Percentiles rank a stretch among this genome's conserved stretches.
phyloP scores from a whole-genome alignment of 2,888 invertebrate species.

The Pyrocoelia pectoralis region DNA sequence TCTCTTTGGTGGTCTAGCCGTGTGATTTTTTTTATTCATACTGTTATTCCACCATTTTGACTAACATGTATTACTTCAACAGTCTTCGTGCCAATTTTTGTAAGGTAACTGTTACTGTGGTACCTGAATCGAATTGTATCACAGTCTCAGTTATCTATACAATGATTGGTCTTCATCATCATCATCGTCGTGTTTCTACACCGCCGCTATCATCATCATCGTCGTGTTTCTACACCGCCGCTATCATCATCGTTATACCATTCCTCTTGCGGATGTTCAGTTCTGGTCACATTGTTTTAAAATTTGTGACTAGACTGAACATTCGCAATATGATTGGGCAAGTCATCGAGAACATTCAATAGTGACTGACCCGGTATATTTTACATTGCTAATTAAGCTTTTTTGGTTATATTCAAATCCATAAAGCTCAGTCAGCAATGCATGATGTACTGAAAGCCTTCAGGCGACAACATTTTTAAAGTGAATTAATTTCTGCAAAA shows the following conservation, averaged over 20 bases:
- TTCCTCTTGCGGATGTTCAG: constrained; percentile 55
- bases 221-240: neutral
- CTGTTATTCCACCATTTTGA: constrained; percentile 53
- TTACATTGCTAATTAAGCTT: constrained; percentile 55
- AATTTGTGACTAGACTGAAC: constrained; percentile 59
- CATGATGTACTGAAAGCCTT: constrained; percentile 46
- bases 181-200: neutral
- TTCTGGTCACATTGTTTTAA: constrained; percentile 52
- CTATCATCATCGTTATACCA: constrained; percentile 32
- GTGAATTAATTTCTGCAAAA: too few species aligned
- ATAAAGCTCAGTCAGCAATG: constrained; percentile 61
- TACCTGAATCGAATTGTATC: constrained; percentile 54
- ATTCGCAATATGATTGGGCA: constrained; percentile 55
- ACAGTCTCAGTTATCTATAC: constrained; percentile 59
- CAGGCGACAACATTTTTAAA: too few species aligned
- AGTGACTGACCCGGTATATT: constrained; percentile 40
- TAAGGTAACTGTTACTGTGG: constrained; percentile 58
- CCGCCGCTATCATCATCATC: constrained; percentile 5
- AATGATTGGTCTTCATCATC: constrained; percentile 32
- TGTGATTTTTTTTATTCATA: constrained; percentile 50
- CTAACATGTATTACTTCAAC: constrained; percentile 24
- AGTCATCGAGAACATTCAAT: neutral
- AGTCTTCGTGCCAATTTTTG: constrained; percentile 39
- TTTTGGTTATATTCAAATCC: constrained; percentile 49
- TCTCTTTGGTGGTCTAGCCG: constrained; percentile 61